Evolutionary conservation across 2,888 invertebrate genomes (phyloP).

Genomic region (Cephus pygmeus): DNA sequence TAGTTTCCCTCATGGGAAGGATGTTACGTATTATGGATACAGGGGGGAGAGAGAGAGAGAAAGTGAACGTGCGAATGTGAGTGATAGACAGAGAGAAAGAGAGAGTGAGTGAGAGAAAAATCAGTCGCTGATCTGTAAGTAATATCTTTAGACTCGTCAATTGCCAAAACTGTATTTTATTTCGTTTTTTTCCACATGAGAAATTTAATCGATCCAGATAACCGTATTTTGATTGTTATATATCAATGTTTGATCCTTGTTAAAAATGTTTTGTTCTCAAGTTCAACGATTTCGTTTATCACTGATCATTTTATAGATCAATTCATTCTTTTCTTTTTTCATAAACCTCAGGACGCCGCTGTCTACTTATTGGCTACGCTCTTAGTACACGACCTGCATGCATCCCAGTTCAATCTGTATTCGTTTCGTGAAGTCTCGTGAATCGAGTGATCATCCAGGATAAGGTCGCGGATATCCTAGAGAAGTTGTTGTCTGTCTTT

Average conservation of each 20-base stretch:
- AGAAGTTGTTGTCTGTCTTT: background rate
- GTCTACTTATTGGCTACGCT: background rate
- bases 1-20: conserved; percentile 45
- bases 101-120: background rate
- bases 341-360: background rate
- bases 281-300: background rate
- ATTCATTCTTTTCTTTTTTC: background rate
- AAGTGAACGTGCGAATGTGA: background rate
- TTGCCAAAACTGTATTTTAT: conserved; percentile 45
- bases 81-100: background rate
- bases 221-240: background rate
- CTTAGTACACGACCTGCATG: background rate
- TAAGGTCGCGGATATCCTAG: background rate
- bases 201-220: background rate
- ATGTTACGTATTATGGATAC: conserved; percentile 38
- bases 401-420: background rate
- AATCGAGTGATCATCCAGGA: background rate
- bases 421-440: background rate
- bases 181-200: background rate
- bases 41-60: conserved; percentile 42
- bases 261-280: background rate
- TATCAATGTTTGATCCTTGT: background rate
- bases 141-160: conserved; percentile 48
- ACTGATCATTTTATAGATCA: background rate
- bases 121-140: conserved; percentile 58